Evolutionary conservation across 64 coral and sea anemone species (phyloP), one percentile per base, ranked within the genome.

Genomic region (Stichodactyla mertensii): DNA sequence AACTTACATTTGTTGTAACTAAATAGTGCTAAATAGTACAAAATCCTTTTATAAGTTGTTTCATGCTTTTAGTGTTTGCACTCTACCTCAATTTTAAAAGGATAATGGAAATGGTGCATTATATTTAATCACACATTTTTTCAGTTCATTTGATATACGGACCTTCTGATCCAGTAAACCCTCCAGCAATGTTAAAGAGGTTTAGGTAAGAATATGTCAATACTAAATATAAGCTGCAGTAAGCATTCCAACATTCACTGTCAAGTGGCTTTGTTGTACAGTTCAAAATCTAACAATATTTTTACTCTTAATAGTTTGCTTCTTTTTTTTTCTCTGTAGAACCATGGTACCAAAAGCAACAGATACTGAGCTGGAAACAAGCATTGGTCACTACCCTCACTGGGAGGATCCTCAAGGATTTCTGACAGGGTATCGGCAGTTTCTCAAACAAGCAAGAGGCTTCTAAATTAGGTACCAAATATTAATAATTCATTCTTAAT

Each of bases 141-240:
- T 70, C 28, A 97, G 94, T 97, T 20, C 91, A 97, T 77, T 85
- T 97, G 57, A 97, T 97, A 70, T 97, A 93, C 88, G 94, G 94
- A 7, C 86, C 94, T 58, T 83, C 91, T 28, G 94, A 97, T 79
- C 94, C 94, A 5, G 86, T 97, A 4, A 97, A 97, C 9, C 94
- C 94, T 60, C 94, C 94, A 12, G 83, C 52, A 61, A 93, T 89
- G 88, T 69, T 97, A 4, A 45, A 79, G n/a, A 97, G 88, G 77
- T 97, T 93, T 84, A 97, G 91, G 94, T 97, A 87, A 86, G 27
- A 52, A 64, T 27, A 51, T 13, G 36, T 45, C 1, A 45, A 45
- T 45, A 45, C 3, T 45, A 45, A 45, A 45, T 45, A 2, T 45
- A 45, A 45, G 36, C 36, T 45, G 1, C 3, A 45, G 3, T 4